Evolutionary conservation across 1,140 invertebrate species (phyloP).

Genomic region (Acromyrmex charruanus): DNA sequence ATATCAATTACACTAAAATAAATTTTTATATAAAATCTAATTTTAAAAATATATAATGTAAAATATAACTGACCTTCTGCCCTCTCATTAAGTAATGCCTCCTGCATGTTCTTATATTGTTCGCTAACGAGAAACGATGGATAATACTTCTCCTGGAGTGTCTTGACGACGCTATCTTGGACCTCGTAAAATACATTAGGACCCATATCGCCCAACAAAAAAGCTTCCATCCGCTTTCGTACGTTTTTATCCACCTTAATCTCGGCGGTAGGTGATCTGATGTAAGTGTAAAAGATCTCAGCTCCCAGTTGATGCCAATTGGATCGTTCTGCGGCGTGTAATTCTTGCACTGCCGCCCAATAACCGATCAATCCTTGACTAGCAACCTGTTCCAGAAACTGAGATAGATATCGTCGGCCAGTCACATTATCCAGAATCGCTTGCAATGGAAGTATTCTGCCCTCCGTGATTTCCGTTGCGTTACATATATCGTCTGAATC

Average conservation of each 20-base stretch:
- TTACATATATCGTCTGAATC: slow-evolving; percentile 79
- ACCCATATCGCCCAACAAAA: slow-evolving; percentile 94
- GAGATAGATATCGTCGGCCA: slow-evolving; percentile 91
- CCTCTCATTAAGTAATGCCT: slow-evolving; percentile 90
- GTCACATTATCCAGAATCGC: slow-evolving; percentile 91
- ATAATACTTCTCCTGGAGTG: slow-evolving; percentile 95
- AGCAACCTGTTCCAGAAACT: slow-evolving; percentile 93
- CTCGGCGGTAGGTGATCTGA: slow-evolving; percentile 92
- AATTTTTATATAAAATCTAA: slow-evolving; percentile 20
- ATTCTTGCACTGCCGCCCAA: slow-evolving; percentile 95
- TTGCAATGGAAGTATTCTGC: slow-evolving; percentile 88
- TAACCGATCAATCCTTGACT: slow-evolving; percentile 94
- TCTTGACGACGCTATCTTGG: slow-evolving; percentile 92
- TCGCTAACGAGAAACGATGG: slow-evolving; percentile 95
- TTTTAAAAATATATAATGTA: not conserved
- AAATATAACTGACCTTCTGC: slow-evolving; percentile 82
- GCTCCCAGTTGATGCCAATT: slow-evolving; percentile 95
- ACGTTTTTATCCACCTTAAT: slow-evolving; percentile 92
- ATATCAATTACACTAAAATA: not conserved
- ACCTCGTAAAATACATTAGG: slow-evolving; percentile 96
- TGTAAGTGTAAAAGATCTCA: slow-evolving; percentile 96
- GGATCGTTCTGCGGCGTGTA: slow-evolving; percentile 90
- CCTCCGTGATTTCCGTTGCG: slow-evolving; percentile 75
- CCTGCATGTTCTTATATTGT: slow-evolving; percentile 92
- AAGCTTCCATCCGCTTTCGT: slow-evolving; percentile 94